phyloP scores from a whole-genome alignment of 2,797 vertebrate species.

The Notolepis coatsorum region DNA sequence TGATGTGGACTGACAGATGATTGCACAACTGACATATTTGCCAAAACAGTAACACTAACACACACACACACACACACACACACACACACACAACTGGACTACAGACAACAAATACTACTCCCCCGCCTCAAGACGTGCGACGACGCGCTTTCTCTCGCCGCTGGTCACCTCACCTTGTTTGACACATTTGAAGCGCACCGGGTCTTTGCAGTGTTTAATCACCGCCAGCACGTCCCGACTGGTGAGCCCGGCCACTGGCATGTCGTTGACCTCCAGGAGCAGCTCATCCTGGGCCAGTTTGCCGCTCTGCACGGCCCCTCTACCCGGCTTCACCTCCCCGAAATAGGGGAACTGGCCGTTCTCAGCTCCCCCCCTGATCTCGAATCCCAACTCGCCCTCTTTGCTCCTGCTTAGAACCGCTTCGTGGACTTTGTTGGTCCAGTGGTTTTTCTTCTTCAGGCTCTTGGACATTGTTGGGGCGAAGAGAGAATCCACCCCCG shows the following conservation, averaged over 20 bases:
- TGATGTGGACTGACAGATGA: conserved; percentile 51
- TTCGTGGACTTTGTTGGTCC: conserved; percentile 99
- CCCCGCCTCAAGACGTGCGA: too few relatives aligned
- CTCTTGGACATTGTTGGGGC: conserved; percentile 95
- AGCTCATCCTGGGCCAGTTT: conserved; percentile 91
- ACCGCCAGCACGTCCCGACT: conserved; percentile 97
- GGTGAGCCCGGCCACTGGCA: conserved; percentile 97
- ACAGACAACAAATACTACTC: conserved; percentile 8
- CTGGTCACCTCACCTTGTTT: conserved; percentile 89
- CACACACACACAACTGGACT: not conserved
- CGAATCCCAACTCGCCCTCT: conserved; percentile 96
- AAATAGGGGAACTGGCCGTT: conserved; percentile 97
- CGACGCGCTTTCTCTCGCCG: not conserved
- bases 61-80: conserved; percentile 19
- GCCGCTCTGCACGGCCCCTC: conserved; percentile 95
- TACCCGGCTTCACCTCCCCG: conserved; percentile 94
- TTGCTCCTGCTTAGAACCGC: conserved; percentile 90
- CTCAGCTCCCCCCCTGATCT: conserved; percentile 95
- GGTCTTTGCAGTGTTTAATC: conserved; percentile 98
- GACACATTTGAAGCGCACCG: conserved; percentile 97
- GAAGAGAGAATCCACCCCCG: conserved; percentile 74
- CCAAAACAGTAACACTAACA: conserved; percentile 37
- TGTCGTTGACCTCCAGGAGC: conserved; percentile 98
- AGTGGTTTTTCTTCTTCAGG: conserved; percentile 99
- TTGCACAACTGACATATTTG: conserved; percentile 55